Evolutionary conservation across 2,888 invertebrate species (phyloP).

Genomic region (Alcis repandata): DNA sequence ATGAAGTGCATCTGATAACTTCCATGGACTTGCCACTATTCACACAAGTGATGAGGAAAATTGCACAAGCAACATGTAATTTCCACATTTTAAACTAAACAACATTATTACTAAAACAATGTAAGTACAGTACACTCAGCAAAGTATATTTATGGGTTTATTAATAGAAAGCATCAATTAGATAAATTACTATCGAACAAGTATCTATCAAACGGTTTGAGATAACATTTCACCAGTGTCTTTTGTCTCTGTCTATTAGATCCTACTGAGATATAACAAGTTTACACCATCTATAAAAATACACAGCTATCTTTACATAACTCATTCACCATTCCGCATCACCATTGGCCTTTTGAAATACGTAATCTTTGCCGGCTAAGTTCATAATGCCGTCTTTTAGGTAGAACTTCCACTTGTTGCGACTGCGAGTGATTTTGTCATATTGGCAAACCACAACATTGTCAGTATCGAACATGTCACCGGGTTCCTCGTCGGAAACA

Average conservation of each 20-base stretch:
- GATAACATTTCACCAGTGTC: constrained; percentile 59
- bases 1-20: background rate
- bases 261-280: constrained; percentile 66
- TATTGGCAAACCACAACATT: constrained; percentile 99
- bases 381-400: constrained; percentile 99
- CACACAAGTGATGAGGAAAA: constrained; percentile 16
- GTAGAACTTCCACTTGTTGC: constrained; percentile 99
- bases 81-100: constrained; percentile 19
- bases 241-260: constrained; percentile 57
- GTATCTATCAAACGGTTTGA: constrained; percentile 47
- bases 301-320: constrained; percentile 66
- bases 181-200: constrained; percentile 20
- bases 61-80: constrained; percentile 12
- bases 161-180: constrained; percentile 26
- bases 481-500: constrained; percentile 97
- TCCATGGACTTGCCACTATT: constrained; percentile 5
- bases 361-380: constrained; percentile 98
- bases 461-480: constrained; percentile 98
- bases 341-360: constrained; percentile 99
- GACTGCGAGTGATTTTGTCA: constrained; percentile 99
- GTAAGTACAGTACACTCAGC: constrained; percentile 37
- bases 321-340: constrained; percentile 98
- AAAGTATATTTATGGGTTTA: constrained; percentile 22
- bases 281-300: constrained; percentile 70
- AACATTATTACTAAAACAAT: constrained; percentile 23